A percentile compares a stretch with the other conserved stretches of the same genome.
Evolutionary conservation across 2,888 invertebrate genomes (phyloP).

Genomic region (Bimastos eiseni): DNA sequence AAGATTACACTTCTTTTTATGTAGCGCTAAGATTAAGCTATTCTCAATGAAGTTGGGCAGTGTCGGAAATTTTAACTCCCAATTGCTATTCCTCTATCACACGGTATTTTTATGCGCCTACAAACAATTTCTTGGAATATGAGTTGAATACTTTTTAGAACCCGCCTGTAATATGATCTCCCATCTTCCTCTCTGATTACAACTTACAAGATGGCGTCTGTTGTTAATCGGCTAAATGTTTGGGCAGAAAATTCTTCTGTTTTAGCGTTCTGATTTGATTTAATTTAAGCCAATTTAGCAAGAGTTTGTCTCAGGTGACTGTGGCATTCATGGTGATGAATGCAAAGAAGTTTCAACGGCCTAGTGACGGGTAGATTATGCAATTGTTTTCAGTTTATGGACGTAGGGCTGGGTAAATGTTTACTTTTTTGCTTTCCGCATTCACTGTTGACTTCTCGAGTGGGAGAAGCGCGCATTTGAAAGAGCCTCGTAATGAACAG

Average conservation of each 20-base stretch:
- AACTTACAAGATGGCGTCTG: not conserved
- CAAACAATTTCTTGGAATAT: too few relatives aligned
- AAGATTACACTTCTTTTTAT: too few relatives aligned
- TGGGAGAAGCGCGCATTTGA: not conserved
- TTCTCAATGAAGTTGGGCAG: too few relatives aligned
- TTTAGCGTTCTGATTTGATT: not conserved
- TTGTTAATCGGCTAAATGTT: not conserved
- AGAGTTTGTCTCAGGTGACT: not conserved
- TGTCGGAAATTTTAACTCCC: too few relatives aligned
- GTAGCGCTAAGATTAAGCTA: too few relatives aligned
- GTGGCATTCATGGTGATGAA: conserved; percentile 13
- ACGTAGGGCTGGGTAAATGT: not conserved
- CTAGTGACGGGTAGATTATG: not conserved
- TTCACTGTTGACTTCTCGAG: not conserved
- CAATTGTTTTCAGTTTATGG: not conserved
- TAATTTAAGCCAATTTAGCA: not conserved
- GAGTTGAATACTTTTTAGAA: too few relatives aligned
- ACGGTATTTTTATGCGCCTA: too few relatives aligned
- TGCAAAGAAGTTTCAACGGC: conserved; percentile 6
- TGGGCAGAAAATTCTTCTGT: not conserved
- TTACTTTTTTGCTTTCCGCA: not conserved
- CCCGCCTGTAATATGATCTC: too few relatives aligned
- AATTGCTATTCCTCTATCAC: too few relatives aligned
- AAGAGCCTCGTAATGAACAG: not conserved
- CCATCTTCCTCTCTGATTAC: not conserved